Evolutionary conservation across 2,888 invertebrate genomes (phyloP).

Genomic region (Therioaphis trifolii): DNA sequence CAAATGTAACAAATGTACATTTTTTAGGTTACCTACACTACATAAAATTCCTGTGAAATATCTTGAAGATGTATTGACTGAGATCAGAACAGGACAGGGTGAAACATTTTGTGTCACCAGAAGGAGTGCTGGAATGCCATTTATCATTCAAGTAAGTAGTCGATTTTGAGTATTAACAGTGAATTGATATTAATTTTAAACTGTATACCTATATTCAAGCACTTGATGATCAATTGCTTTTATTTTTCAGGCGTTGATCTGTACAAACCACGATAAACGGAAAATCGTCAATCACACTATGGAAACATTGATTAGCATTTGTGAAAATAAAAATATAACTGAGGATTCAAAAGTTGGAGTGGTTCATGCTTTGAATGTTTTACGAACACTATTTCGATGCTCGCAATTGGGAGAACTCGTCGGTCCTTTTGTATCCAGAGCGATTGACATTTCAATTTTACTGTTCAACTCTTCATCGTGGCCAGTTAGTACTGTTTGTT

Average conservation of each 20-base stretch:
- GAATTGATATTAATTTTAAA: no score
- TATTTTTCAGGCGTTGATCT: conserved; percentile 79
- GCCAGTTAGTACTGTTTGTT: conserved; percentile 74
- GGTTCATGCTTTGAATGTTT: conserved; percentile 85
- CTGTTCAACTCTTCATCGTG: conserved; percentile 82
- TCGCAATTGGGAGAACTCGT: conserved; percentile 80
- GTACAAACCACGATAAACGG: conserved; percentile 75
- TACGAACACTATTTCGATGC: conserved; percentile 83
- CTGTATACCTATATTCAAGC: neutral
- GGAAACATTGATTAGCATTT: conserved; percentile 70
- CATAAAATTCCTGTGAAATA: conserved; percentile 74
- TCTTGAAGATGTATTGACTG: conserved; percentile 74
- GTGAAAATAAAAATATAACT: conserved; percentile 67
- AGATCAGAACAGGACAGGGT: conserved; percentile 72
- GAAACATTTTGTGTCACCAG: conserved; percentile 82
- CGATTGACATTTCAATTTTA: conserved; percentile 76
- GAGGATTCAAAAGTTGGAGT: conserved; percentile 72
- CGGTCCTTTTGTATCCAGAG: conserved; percentile 74
- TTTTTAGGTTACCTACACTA: conserved; percentile 28
- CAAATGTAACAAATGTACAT: neutral
- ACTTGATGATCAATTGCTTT: neutral
- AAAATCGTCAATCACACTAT: conserved; percentile 69
- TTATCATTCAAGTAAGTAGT: conserved; percentile 81
- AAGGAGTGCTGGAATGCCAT: conserved; percentile 93
- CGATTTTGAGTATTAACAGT: neutral